Evolutionary conservation across 2,888 invertebrate species (phyloP).

Genomic region (Stegophylla sp.): DNA sequence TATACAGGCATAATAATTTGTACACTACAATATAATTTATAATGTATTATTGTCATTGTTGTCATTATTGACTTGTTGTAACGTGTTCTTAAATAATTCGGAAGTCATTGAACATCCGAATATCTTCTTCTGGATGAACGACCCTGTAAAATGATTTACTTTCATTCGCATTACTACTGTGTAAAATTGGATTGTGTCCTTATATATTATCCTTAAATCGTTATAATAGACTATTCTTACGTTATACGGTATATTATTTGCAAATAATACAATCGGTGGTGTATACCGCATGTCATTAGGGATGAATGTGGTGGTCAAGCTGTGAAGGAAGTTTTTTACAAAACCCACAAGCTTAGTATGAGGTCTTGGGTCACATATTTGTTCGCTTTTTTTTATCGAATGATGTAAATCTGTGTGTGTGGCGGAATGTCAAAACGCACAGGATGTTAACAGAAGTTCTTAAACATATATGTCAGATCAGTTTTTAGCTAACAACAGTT

Average conservation of each 20-base stretch:
- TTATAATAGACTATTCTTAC: slow-evolving; percentile 32
- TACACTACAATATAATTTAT: slow-evolving; percentile 3
- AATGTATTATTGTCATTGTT: not conserved
- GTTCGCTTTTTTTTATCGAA: slow-evolving; percentile 39
- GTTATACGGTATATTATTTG: slow-evolving; percentile 11
- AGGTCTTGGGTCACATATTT: slow-evolving; percentile 56
- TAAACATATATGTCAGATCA: slow-evolving; percentile 36
- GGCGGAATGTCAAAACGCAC: slow-evolving; percentile 48
- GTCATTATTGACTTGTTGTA: not conserved
- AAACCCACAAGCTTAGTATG: slow-evolving; percentile 29
- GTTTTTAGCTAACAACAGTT: slow-evolving; percentile 42
- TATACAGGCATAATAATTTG: slow-evolving; percentile 11
- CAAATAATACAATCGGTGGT: slow-evolving; percentile 11
- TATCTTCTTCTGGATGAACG: not conserved
- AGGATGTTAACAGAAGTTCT: slow-evolving; percentile 26
- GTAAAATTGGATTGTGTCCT: slow-evolving; percentile 1
- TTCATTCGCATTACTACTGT: slow-evolving; percentile 19
- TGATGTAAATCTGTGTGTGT: slow-evolving; percentile 32
- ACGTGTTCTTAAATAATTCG: slow-evolving; percentile 11
- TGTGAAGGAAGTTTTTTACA: slow-evolving; percentile 54
- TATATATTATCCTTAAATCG: not conserved
- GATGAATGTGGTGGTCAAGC: slow-evolving; percentile 58
- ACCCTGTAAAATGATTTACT: slow-evolving; percentile 24
- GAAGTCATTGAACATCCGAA: not conserved
- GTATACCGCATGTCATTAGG: slow-evolving; percentile 46